Evolutionary conservation across 2,113 vertebrate species (phyloP).

Genomic region (Paramormyrops kingsleyae): DNA sequence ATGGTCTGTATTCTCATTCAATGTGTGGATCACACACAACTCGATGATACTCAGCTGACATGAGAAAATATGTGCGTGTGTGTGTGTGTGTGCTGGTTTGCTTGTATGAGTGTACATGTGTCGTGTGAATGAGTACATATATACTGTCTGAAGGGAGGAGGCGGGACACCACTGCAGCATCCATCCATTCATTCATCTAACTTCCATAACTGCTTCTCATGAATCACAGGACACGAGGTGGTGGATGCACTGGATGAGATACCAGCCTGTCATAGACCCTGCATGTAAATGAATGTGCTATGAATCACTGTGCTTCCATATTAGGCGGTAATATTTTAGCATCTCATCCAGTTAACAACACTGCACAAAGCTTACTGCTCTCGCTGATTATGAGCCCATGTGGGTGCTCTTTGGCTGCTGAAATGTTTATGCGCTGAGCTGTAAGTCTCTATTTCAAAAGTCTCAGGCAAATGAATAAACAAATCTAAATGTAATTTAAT

Average conservation of each 20-base stretch:
- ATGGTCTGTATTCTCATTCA: not conserved
- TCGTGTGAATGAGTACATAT: not conserved
- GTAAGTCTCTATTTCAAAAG: slow-evolving; percentile 1
- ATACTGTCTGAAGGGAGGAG: not conserved
- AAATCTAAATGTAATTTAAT: not conserved
- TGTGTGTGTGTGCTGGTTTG: not conserved
- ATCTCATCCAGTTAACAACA: not conserved
- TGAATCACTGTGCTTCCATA: not conserved
- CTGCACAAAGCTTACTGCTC: not conserved
- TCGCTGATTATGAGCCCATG: not conserved
- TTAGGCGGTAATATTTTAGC: not conserved
- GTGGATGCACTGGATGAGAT: not conserved
- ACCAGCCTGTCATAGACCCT: not conserved
- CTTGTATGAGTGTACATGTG: not conserved
- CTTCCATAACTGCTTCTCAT: not conserved
- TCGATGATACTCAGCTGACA: not conserved
- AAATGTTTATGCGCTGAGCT: not conserved
- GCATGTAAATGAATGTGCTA: not conserved
- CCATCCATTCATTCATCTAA: not conserved
- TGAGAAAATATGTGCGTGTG: not conserved
- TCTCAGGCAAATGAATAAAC: not conserved
- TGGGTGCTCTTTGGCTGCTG: not conserved
- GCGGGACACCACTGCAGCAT: not conserved
- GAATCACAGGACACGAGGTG: not conserved
- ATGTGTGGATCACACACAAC: not conserved